These are phyloP conservation scores for Sebastolobus alascanus DNA, from an alignment of 2,797 vertebrate species.

Conservation along the genomic window DNA sequence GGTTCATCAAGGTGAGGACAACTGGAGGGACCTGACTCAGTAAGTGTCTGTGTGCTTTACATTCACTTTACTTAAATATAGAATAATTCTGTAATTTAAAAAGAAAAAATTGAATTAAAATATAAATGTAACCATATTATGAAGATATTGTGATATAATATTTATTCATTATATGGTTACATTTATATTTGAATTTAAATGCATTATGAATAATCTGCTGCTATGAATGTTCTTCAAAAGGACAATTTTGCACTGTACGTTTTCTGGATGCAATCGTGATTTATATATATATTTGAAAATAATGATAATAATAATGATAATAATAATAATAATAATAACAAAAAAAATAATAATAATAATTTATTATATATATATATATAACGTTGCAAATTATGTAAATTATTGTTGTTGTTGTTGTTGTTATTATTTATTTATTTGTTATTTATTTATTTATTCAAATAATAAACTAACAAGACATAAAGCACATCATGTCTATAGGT, in stretches of 20 bases:
- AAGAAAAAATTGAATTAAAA: too few relatives aligned
- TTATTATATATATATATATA: too few relatives aligned
- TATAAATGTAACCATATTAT: too few relatives aligned
- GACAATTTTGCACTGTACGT: neutral
- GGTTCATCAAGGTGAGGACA: neutral
- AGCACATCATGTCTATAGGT: neutral
- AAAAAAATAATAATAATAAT: neutral
- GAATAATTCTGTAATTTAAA: neutral
- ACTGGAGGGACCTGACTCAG: neutral
- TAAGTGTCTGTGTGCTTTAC: conserved; percentile 23
- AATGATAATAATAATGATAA: too few relatives aligned
- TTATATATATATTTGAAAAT: neutral
- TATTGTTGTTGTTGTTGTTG: too few relatives aligned
- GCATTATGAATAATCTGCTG: neutral
- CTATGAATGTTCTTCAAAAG: neutral
- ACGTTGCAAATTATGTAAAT: neutral
- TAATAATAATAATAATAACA: too few relatives aligned
- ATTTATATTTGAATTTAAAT: neutral
- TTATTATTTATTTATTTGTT: too few relatives aligned
- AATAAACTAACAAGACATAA: too few relatives aligned
- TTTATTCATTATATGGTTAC: neutral
- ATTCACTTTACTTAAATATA: neutral
- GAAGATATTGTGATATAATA: too few relatives aligned
- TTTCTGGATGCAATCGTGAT: neutral
- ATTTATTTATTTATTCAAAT: too few relatives aligned